Evolutionary conservation across 2,888 invertebrate genomes (phyloP), one percentile per base, ranked within the genome.

Genomic region (Synergus itoensis): DNA sequence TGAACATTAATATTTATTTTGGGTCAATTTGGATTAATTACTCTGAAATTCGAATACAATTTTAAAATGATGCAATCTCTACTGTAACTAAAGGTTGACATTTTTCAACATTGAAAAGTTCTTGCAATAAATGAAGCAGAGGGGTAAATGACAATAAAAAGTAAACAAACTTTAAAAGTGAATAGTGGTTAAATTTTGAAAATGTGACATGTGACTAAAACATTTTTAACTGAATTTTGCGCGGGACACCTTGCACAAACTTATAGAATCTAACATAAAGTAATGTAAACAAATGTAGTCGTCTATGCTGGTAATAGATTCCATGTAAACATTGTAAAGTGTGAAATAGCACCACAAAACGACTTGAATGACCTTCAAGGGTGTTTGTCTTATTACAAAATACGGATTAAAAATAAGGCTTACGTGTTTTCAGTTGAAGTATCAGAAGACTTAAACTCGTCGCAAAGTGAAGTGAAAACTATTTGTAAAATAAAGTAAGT

Each of bases 371-470:
- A 8, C n/a, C 53, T 53, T 53, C 53, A 65, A 9, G 0, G 5
- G 16, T 21, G 12, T 67, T 67, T 43, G n/a, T 67, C 8, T 43
- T 14, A 67, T 28, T 45, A 28, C 9, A 53, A 73, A 73, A 53
- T 53, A 4, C 41, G 43, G 5, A 43, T 16, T 67, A 45, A 67
- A 67, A 67, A 67, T 43, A 67, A 9, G 18, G 41, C 67, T 73
- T 73, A 73, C 69, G 69, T 73, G 48, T 53, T 53, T 73, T 73
- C 69, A 16, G 45, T 53, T 11, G 36, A 16, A 53, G 48, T 48
- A 16, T 73, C 48, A 53, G 28, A 73, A 48, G 53, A 45, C 21
- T 21, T 16, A 36, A 36, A 36, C 48, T 48, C 36, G 28, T 16
- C 16, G 48, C 48, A 73, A 73, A 53, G 48, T 16, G 69, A 48